Percentiles rank a stretch among this genome's conserved stretches.
phyloP scores from a whole-genome alignment of 2,888 invertebrate species.

The Rhagium mordax region DNA sequence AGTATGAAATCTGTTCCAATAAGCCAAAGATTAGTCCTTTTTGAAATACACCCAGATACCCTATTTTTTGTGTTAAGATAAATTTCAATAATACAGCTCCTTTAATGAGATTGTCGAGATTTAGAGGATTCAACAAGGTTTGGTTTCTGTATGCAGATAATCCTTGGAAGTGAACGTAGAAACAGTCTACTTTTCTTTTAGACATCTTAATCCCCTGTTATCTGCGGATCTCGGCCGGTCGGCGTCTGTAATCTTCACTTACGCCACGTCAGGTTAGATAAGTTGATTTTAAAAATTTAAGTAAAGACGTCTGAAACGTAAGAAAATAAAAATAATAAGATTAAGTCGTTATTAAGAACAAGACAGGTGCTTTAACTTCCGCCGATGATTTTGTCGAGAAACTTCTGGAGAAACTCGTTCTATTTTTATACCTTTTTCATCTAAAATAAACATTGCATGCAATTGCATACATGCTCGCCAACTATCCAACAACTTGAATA shows the following conservation, averaged over 20 bases:
- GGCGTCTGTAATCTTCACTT: constrained; percentile 58
- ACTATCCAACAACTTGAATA: too few species aligned
- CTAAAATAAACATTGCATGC: too few species aligned
- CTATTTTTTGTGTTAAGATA: background rate
- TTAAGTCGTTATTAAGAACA: constrained; percentile 19
- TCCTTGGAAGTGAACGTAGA: constrained; percentile 33
- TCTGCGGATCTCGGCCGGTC: constrained; percentile 55
- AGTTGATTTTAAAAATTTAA: constrained; percentile 28
- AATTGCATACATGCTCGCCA: too few species aligned
- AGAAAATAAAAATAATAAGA: constrained; percentile 30
- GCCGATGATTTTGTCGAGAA: background rate
- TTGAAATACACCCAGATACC: too few species aligned
- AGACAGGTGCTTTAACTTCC: constrained; percentile 25
- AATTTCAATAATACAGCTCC: constrained; percentile 1
- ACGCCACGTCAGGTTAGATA: constrained; percentile 57
- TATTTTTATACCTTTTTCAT: too few species aligned
- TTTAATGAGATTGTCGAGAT: constrained; percentile 4
- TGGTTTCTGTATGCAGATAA: constrained; percentile 33
- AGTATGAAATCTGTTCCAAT: too few species aligned
- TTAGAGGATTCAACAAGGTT: background rate
- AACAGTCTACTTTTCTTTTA: constrained; percentile 45
- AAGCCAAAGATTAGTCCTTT: too few species aligned
- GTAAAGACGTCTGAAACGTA: constrained; percentile 12
- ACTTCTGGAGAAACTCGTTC: background rate
- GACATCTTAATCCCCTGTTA: constrained; percentile 60